Evolutionary conservation across 2,888 invertebrate genomes (phyloP).

Genomic region (Sicus ferrugineus): DNA sequence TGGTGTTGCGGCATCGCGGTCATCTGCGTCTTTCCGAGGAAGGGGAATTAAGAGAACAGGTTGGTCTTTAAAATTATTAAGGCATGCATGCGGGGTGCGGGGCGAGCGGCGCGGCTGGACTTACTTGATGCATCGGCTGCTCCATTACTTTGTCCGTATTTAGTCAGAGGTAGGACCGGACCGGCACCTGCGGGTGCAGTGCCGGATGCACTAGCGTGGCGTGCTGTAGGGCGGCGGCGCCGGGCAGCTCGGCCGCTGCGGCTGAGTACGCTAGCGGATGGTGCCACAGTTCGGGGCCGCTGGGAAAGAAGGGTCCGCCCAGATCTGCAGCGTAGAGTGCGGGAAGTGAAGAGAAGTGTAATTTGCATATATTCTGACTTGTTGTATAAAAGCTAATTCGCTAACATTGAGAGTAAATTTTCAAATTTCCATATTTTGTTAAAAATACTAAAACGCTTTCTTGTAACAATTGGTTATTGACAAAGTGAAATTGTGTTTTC

Average conservation of each 20-base stretch:
- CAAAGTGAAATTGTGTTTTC: conserved; percentile 1
- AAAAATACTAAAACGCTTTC: conserved; percentile 32
- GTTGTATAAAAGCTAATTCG: conserved; percentile 28
- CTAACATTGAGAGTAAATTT: conserved; percentile 38
- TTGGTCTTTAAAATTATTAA: conserved; percentile 33
- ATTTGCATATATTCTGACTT: conserved; percentile 33
- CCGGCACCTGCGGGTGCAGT: conserved; percentile 97
- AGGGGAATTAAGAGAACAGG: conserved; percentile 27
- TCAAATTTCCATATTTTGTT: conserved; percentile 30
- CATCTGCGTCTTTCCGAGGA: conserved; percentile 65
- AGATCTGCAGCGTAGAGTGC: conserved; percentile 73
- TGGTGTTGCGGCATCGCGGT: conserved; percentile 66
- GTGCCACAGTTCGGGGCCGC: conserved; percentile 93
- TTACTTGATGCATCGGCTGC: conserved; percentile 65
- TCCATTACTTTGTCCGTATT: conserved; percentile 71
- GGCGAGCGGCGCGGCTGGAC: conserved; percentile 40
- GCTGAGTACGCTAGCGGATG: conserved; percentile 85
- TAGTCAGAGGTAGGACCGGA: conserved; percentile 97
- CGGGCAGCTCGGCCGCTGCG: conserved; percentile 83
- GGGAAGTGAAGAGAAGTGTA: conserved; percentile 43
- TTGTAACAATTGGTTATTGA: conserved; percentile 19
- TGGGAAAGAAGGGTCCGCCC: conserved; percentile 95
- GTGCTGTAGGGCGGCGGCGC: conserved; percentile 81
- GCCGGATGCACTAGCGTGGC: conserved; percentile 94
- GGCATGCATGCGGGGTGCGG: conserved; percentile 24